Percentiles rank a stretch among this genome's conserved stretches.
Evolutionary conservation across 2,113 vertebrate species (phyloP).

Genomic region (Rhinichthys klamathensis): DNA sequence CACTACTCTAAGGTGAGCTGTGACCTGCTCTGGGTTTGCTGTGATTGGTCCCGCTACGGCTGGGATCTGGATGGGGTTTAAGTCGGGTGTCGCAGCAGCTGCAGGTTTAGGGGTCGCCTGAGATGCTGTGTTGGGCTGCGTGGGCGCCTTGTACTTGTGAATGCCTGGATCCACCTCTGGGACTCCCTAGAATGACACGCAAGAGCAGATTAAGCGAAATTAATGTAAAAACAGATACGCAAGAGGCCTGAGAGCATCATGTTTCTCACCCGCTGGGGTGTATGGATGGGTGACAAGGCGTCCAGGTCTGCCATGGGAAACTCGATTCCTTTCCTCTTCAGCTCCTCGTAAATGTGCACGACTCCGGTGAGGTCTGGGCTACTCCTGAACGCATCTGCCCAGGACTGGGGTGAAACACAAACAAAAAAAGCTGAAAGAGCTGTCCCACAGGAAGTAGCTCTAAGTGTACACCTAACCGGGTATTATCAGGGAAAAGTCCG

Average conservation of each 20-base stretch:
- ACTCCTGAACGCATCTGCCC: conserved; percentile 98
- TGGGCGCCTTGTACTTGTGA: conserved; percentile 81
- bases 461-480: background rate
- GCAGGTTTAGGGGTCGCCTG: conserved; percentile 24
- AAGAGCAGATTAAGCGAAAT: background rate
- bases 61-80: conserved; percentile 67
- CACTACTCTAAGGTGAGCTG: background rate
- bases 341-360: conserved; percentile 97
- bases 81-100: conserved; percentile 9
- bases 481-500: background rate
- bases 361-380: conserved; percentile 97
- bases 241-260: background rate
- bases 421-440: background rate
- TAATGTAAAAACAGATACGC: background rate
- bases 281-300: conserved; percentile 95
- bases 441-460: background rate
- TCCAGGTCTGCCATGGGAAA: conserved; percentile 97
- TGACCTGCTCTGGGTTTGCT: conserved; percentile 93
- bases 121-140: conserved; percentile 60
- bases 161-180: conserved; percentile 94
- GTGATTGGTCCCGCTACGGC: conserved; percentile 83
- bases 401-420: conserved; percentile 78
- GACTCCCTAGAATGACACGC: conserved; percentile 46
- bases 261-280: conserved; percentile 90
- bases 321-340: conserved; percentile 96